Percentiles rank a stretch among this genome's conserved stretches.
phyloP scores from a whole-genome alignment of 2,797 vertebrate species.

The Leptodactylus fallax region DNA sequence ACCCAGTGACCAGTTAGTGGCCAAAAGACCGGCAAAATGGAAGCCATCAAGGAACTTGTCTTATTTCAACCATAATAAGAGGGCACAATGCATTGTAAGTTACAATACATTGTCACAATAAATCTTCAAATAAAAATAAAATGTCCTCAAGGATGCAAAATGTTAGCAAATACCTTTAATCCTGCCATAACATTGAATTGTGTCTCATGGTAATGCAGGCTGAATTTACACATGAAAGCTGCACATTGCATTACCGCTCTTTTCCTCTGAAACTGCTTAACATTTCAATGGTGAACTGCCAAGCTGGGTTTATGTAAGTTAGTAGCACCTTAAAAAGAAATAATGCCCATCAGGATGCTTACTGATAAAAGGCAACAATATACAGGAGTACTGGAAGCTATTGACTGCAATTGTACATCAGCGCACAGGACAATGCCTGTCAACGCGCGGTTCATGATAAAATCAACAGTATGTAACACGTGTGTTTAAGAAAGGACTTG shows the following conservation, averaged over 20 bases:
- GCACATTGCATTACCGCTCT: background rate
- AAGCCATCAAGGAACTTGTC: background rate
- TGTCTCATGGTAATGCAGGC: constrained; percentile 1
- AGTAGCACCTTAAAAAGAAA: constrained; percentile 53
- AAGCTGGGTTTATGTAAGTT: constrained; percentile 41
- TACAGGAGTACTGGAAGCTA: constrained; percentile 6
- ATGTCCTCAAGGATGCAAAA: background rate
- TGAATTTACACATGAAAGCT: constrained; percentile 58
- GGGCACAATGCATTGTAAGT: background rate
- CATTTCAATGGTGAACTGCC: constrained; percentile 50
- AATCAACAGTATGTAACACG: background rate
- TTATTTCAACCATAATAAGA: background rate
- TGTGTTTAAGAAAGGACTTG: background rate
- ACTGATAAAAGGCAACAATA: constrained; percentile 14
- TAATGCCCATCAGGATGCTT: constrained; percentile 31
- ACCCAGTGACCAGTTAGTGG: too few relatives aligned
- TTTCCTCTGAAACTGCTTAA: constrained; percentile 17
- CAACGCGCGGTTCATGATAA: background rate
- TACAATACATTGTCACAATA: background rate
- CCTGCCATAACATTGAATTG: constrained; percentile 19
- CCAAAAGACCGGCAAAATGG: too few relatives aligned
- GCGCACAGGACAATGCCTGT: background rate
- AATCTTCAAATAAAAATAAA: background rate
- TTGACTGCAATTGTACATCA: constrained; percentile 29
- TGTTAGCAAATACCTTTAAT: constrained; percentile 41